Percentiles rank a stretch among this genome's conserved stretches.
phyloP scores from a whole-genome alignment of 2,888 invertebrate genomes.

The Schrankia costaestrigalis region DNA sequence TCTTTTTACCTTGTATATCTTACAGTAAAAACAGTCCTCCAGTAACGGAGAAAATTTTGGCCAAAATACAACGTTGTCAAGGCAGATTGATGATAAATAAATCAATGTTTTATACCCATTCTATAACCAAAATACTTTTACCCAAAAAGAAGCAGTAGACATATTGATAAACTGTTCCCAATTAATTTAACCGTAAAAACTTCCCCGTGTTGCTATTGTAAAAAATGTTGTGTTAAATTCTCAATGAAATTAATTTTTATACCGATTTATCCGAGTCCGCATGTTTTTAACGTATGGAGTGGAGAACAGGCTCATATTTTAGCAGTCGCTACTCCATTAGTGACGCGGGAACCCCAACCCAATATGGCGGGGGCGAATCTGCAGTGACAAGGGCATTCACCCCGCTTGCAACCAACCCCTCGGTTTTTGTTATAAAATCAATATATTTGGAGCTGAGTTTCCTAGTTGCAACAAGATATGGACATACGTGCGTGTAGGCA shows the following conservation, averaged over 20 bases:
- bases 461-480: slow-evolving; percentile 50
- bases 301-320: slow-evolving; percentile 71
- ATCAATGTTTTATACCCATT: no score
- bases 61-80: no score
- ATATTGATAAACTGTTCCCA: no score
- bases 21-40: no score
- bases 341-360: slow-evolving; percentile 69
- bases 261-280: slow-evolving; percentile 45
- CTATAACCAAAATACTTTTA: no score
- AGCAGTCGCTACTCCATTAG: slow-evolving; percentile 73
- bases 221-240: slow-evolving; percentile 18
- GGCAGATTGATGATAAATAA: no score
- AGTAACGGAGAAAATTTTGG: no score
- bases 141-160: no score
- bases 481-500: slow-evolving; percentile 28
- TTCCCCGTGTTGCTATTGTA: background rate
- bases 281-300: slow-evolving; percentile 62
- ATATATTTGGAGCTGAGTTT: slow-evolving; percentile 69
- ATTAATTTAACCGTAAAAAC: no score
- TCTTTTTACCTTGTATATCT: no score
- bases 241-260: slow-evolving; percentile 39
- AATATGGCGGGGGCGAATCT: slow-evolving; percentile 72
- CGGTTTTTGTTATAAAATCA: slow-evolving; percentile 80
- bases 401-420: slow-evolving; percentile 73
- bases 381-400: slow-evolving; percentile 77